Evolutionary conservation across 2,797 vertebrate species (phyloP), one percentile per base, ranked within the genome.

Genomic region (Pipistrellus kuhlii): DNA sequence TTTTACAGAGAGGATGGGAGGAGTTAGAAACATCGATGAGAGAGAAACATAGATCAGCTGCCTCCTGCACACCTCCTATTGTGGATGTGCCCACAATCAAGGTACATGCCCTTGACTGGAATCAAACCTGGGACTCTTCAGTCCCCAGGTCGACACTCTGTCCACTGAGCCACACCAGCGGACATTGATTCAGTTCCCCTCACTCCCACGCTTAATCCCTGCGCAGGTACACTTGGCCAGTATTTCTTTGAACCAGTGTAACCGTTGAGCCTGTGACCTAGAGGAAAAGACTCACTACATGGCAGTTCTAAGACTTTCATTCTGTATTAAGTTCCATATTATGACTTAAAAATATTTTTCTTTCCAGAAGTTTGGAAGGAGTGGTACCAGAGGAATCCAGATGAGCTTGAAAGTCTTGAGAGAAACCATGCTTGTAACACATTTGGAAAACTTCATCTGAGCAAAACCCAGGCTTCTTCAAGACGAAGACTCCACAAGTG

Each of bases 351-450:
- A 82, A 51, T 85, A 48, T 48, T 35, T 77, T 57, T 64, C 77
- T 85, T 53, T 30, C n/a, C 88, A 95, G 88, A 91, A 46, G 88
- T 4, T 55, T 96, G 94, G 95, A 68, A 95, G 73, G 90, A 94
- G 82, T 96, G 95, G 94, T 85, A 53, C 82, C 85, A 85, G 94
- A 87, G 94, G 38, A 94, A 64, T 53, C 84, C 94, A 90, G 90
- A 95, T 77, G 88, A 90, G 4, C 51, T 87, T 57, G 68, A 88
- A 87, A 78, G 69, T 62, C 6, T 82, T 64, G 85, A 89, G 82
- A 94, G 68, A 92, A 90, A 57, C 51, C 90, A 73, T 81, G 6
- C 44, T 55, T 94, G 41, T 81, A 91, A 35, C 64, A 3, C 35
- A 18, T 87, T 96, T 59, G 90, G 94, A 64, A 91, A 87, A 78